Percentiles rank a stretch among this genome's conserved stretches.
Conservation (phyloP, 2,888 invertebrate species). For the Callosobruchus maculatus region DNA sequence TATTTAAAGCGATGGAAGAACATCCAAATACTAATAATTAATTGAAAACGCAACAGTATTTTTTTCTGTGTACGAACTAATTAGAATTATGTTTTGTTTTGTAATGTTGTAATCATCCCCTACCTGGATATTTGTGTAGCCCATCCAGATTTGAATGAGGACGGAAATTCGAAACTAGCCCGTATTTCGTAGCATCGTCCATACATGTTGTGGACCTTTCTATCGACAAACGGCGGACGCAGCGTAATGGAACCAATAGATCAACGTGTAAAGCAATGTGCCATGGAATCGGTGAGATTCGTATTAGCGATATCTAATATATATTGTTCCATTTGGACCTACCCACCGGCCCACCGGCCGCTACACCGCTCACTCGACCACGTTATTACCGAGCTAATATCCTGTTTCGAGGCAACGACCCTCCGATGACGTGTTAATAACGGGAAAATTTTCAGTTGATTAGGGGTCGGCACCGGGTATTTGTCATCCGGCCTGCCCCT, state of each 20-base stretch:
- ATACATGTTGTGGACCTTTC: background rate
- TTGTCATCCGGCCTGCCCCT: background rate
- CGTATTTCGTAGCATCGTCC: background rate
- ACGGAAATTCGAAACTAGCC: background rate
- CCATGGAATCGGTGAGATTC: background rate
- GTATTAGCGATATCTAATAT: background rate
- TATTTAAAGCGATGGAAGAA: no score
- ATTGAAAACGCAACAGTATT: no score
- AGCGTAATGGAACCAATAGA: background rate
- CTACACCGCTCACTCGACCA: background rate
- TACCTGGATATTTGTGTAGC: no score
- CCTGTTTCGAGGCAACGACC: background rate
- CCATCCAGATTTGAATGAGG: no score
- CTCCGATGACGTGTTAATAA: conserved; percentile 2
- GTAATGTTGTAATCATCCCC: no score
- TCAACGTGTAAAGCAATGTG: background rate
- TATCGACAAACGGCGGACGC: no score
- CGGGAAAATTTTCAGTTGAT: background rate
- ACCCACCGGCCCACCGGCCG: no score
- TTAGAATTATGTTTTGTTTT: no score
- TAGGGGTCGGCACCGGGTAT: background rate
- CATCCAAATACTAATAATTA: no score
- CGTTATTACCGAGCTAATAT: conserved; percentile 2
- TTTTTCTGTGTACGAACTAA: no score
- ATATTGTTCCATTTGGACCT: background rate